These are phyloP conservation scores for Zosterops pallidus DNA, from an alignment of 2,113 vertebrate genomes.

Conservation along the genomic window DNA sequence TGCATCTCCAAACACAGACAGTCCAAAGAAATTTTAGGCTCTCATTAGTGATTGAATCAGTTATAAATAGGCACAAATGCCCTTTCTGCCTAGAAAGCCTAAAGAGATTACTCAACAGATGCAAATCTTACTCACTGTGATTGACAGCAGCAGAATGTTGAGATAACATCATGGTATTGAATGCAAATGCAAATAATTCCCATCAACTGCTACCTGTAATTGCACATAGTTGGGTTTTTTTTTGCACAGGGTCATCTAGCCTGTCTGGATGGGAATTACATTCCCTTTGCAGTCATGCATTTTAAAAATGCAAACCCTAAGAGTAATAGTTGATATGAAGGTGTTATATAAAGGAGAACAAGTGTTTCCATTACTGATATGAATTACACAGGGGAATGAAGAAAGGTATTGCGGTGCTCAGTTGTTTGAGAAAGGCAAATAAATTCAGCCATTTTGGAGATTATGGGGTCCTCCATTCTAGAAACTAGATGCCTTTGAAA, in stretches of 20 bases:
- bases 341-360: background rate
- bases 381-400: constrained; percentile 1
- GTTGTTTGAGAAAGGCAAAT: background rate
- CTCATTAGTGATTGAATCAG: constrained; percentile 12
- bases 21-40: constrained; percentile 13
- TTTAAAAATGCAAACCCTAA: constrained; percentile 10
- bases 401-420: background rate
- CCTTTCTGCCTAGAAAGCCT: constrained; percentile 1
- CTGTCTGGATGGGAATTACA: constrained; percentile 25
- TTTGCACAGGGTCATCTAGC: background rate
- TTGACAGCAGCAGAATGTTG: background rate
- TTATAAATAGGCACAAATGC: constrained; percentile 37
- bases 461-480: background rate
- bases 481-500: background rate
- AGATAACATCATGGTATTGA: background rate
- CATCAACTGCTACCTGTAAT: background rate
- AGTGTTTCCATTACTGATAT: background rate
- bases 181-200: background rate
- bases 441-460: constrained; percentile 31
- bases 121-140: background rate
- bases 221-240: background rate
- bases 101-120: background rate
- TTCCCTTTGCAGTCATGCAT: background rate
- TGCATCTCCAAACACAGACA: background rate
- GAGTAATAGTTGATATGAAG: background rate